Percentiles rank a stretch among this genome's conserved stretches.
Evolutionary conservation across 2,888 invertebrate genomes (phyloP).

Genomic region (Mechanitis messenoides): DNA sequence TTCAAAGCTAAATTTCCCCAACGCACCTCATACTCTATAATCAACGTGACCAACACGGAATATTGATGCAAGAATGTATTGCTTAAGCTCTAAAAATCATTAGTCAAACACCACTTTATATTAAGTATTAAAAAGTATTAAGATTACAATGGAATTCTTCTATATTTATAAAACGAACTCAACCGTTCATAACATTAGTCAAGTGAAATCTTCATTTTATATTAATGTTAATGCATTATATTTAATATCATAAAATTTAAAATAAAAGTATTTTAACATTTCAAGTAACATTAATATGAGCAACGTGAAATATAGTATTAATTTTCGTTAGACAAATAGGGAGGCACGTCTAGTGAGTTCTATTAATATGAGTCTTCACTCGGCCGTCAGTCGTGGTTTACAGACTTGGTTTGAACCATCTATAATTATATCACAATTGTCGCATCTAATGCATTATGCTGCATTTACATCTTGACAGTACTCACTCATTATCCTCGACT

Average conservation of each 20-base stretch:
- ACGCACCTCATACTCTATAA: conserved; percentile 45
- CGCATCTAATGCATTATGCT: conserved; percentile 33
- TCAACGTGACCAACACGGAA: conserved; percentile 55
- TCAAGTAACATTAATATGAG: conserved; percentile 5
- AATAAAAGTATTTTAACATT: neutral
- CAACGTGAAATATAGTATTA: conserved; percentile 9
- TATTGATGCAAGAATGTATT: conserved; percentile 44
- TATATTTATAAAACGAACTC: neutral
- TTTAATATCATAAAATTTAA: neutral
- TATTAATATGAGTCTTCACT: conserved; percentile 19
- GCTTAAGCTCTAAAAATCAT: conserved; percentile 41
- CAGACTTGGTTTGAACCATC: conserved; percentile 27
- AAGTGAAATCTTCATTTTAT: neutral
- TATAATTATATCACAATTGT: conserved; percentile 34
- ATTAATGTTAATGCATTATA: no score
- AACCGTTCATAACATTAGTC: neutral
- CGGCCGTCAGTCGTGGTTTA: conserved; percentile 24
- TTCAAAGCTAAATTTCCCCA: conserved; percentile 53
- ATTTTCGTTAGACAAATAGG: conserved; percentile 13
- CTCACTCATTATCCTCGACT: conserved; percentile 36
- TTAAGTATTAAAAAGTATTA: conserved; percentile 17
- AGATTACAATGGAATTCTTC: conserved; percentile 13
- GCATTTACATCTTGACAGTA: conserved; percentile 35
- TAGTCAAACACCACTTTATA: conserved; percentile 38
- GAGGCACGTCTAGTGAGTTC: conserved; percentile 16